These are phyloP conservation scores for Parazoanthus swiftii DNA, from an alignment of 92 coral and sea anemone species.

Conservation along the genomic window DNA sequence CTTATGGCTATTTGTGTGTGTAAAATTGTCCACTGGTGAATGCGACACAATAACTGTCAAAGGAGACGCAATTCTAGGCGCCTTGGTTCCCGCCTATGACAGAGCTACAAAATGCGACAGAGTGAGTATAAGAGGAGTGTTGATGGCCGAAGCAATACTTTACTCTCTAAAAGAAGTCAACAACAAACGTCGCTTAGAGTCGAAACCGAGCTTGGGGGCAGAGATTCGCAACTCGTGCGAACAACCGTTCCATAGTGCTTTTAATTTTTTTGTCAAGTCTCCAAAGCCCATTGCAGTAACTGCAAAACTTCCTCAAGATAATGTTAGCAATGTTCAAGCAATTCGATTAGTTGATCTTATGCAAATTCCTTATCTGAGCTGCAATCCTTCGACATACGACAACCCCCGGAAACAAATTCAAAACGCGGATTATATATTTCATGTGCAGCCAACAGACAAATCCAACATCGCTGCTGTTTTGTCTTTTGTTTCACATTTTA, in stretches of 20 bases:
- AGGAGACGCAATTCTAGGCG: conserved; percentile 12
- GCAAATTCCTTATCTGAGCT: conserved; percentile 69
- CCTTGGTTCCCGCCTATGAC: conserved; percentile 22
- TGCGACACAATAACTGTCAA: conserved; percentile 22
- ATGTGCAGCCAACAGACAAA: conserved; percentile 62
- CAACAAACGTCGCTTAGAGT: conserved; percentile 19
- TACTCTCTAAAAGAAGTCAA: conserved; percentile 53
- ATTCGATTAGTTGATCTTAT: conserved; percentile 49
- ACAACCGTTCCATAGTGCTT: neutral
- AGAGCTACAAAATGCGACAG: conserved; percentile 37
- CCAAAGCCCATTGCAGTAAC: conserved; percentile 50
- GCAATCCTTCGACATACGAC: conserved; percentile 64
- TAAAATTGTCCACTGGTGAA: conserved; percentile 28
- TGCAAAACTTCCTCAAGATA: conserved; percentile 56
- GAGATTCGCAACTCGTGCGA: conserved; percentile 49
- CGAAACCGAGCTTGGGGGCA: conserved; percentile 42
- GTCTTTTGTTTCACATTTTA: conserved; percentile 63
- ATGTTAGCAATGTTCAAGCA: conserved; percentile 1
- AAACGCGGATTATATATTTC: conserved; percentile 53
- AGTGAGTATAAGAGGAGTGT: conserved; percentile 44
- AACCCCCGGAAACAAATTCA: conserved; percentile 22
- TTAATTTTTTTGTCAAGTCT: neutral
- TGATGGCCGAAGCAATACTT: conserved; percentile 65
- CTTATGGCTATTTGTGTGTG: conserved; percentile 15
- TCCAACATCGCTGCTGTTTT: conserved; percentile 70